These are phyloP conservation scores for Scomber japonicus DNA, from an alignment of 2,113 vertebrate species.

Conservation along the genomic window DNA sequence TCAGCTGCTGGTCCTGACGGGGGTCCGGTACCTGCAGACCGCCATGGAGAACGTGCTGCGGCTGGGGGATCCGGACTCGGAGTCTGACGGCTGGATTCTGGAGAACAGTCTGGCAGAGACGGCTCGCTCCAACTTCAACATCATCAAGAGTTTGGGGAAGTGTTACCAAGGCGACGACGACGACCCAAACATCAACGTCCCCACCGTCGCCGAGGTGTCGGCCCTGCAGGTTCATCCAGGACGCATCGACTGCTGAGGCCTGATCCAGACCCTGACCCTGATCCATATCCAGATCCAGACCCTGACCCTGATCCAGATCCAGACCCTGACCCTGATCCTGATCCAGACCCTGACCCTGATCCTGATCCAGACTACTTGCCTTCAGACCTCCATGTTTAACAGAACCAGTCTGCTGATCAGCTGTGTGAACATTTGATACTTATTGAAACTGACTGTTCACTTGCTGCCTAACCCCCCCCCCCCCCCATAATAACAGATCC, in stretches of 20 bases:
- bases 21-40: constrained; percentile 92
- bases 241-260: not conserved
- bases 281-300: no score
- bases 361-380: no score
- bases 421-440: no score
- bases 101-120: constrained; percentile 90
- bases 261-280: no score
- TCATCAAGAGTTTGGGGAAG: constrained; percentile 92
- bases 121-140: constrained; percentile 86
- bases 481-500: no score
- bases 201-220: constrained; percentile 61
- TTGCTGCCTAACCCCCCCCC: no score
- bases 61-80: constrained; percentile 85
- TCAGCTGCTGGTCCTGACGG: constrained; percentile 88
- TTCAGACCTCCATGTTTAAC: no score
- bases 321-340: no score
- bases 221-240: constrained; percentile 59
- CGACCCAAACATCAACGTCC: constrained; percentile 86
- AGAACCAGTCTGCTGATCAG: no score
- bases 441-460: no score
- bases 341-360: no score
- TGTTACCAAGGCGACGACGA: constrained; percentile 86
- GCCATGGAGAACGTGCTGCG: constrained; percentile 90
- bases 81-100: constrained; percentile 91
- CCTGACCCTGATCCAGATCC: no score